Evolutionary conservation across 2,888 invertebrate species (phyloP), one percentile per base, ranked within the genome.

Genomic region (Heteromyza rotundicornis): DNA sequence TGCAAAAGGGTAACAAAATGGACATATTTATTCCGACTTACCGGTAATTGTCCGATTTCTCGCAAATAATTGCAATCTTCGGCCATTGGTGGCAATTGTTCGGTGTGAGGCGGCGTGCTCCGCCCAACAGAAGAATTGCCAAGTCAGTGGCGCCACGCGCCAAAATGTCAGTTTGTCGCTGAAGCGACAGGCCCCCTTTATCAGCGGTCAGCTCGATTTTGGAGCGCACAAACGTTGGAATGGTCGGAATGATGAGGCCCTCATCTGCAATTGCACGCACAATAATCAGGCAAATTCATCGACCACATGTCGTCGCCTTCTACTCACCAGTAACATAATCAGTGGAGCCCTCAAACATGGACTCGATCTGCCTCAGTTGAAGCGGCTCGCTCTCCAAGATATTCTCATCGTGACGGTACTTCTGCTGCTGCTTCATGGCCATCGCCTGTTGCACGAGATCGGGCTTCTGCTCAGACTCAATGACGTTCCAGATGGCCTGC

Each of bases 51-150:
- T 92, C 90, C 27, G 90, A 86, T 54, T 89, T 89, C 70, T 89
- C 89, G 73, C 89, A 89, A 63, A 95, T 85, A 64, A 92, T 89
- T 59, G 90, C 91, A 54, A 93, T 92, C 52, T 88, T 88, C 59
- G 95, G 95, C 86, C 89, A 88, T 84, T 96, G 96, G 84, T 96
- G 96, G 65, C 90, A 89, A 83, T 96, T 96, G 74, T 91, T 89
- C 51, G 94, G 91, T 78, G 92, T 93, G 60, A 95, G 85, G 58
- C 95, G 86, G 73, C 94, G 90, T 36, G 90, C 91, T 57, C 96
- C 95, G 44, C 96, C 96, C 62, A 93, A 84, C 57, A 96, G 85
- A 70, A 92, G 90, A 12, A 94, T 86, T 64, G 91, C 90, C 84
- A 95, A 90, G 84, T 96, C 96, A 60, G 91, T 89, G 24, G 91